Evolutionary conservation across 2,797 vertebrate genomes (phyloP), one percentile per base, ranked within the genome.

Genomic region (Paguma larvata): DNA sequence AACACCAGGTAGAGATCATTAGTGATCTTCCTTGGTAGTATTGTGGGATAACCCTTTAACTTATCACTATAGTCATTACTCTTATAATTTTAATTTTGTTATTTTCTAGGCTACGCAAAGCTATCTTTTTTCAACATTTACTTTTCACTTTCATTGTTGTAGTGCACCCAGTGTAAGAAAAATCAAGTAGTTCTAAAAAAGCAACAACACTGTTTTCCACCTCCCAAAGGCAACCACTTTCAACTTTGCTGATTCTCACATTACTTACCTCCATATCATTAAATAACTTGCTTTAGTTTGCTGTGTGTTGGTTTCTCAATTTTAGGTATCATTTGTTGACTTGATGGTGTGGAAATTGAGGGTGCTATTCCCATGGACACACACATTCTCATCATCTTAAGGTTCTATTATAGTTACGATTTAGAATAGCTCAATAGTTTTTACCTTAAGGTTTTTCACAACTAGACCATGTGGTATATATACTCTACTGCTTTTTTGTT

Each of bases 251-350:
- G 63, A 92, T 79, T 83, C 18, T 93, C 34, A 62, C 7, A 41
- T 27, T 91, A 51, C 32, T 89, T 85, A 77, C 25, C 38, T 95
- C 19, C 21, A 44, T 63, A 48, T 93, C 85, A 87, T 86, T 85
- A 94, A 92, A 77, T 77, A 65, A 34, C 10, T 90, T 94, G 83
- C 59, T 95, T 90, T 90, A 21, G 85, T 94, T 95, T 92, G 53
- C 73, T 89, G 1, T 46, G 38, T 68, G 80, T 92, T 93, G 83
- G 34, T 85, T 89, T 86, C 96, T 91, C 63, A 73, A 4, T 94
- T 82, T 96, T 90, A 68, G 16, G 32, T 82, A 59, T 84, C 41
- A 87, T 68, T 6, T 94, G 27, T 86, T 79, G 59, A 63, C 30
- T 89, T 96, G 90, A 41, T 95, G 63, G 38, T 78, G 7, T 93